Conservation (phyloP, 2,113 vertebrate species). For the Planiliza haematocheilus region DNA sequence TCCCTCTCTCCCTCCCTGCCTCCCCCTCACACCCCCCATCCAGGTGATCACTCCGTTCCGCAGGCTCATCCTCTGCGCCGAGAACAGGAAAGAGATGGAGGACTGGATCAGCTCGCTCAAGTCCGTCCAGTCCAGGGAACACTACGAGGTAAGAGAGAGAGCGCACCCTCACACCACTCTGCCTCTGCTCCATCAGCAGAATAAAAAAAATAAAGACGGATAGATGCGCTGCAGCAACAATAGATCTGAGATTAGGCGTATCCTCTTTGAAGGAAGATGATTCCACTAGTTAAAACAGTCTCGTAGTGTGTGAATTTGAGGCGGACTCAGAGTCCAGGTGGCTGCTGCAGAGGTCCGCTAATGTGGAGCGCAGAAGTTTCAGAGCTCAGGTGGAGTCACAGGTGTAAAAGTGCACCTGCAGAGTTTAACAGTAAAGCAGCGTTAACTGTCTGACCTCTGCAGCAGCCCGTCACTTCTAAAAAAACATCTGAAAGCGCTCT, state of each 20-base stretch:
- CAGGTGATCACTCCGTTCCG: constrained; percentile 96
- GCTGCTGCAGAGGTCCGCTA: too few species aligned
- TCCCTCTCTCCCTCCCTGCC: constrained; percentile 1
- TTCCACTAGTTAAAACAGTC: too few species aligned
- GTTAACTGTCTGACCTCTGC: too few species aligned
- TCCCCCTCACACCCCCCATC: not conserved
- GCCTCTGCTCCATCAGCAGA: too few species aligned
- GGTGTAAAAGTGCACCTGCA: not conserved
- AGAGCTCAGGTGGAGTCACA: constrained; percentile 5
- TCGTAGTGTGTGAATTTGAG: too few species aligned
- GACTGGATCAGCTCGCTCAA: constrained; percentile 96
- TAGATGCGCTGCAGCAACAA: constrained; percentile 7
- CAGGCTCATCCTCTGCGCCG: constrained; percentile 91
- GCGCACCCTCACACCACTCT: too few species aligned
- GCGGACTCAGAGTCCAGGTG: too few species aligned
- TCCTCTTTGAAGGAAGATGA: too few species aligned
- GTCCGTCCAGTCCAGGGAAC: constrained; percentile 96
- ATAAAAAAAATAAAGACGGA: too few species aligned
- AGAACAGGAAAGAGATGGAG: constrained; percentile 96
- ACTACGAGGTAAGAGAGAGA: constrained; percentile 96
- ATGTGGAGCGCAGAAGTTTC: not conserved
- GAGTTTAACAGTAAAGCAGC: not conserved
- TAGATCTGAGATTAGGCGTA: constrained; percentile 11
- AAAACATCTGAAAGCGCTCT: too few species aligned
- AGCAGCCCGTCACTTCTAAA: too few species aligned